Percentiles rank a stretch among this genome's conserved stretches.
Evolutionary conservation across 2,113 vertebrate species (phyloP).

Genomic region (Corythornis cristatus): DNA sequence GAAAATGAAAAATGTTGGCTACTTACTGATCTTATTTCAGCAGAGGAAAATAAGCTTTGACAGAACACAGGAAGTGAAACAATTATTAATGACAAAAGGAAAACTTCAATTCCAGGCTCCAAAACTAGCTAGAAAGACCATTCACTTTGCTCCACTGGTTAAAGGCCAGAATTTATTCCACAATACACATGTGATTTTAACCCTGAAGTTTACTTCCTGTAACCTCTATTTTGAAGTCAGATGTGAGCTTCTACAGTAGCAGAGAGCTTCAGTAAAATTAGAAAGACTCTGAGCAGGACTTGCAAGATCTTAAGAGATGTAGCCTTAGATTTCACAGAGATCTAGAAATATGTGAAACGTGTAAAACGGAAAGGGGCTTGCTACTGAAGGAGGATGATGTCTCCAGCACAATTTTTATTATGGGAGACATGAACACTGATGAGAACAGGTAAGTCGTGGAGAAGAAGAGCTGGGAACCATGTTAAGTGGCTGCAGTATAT

Average conservation of each 20-base stretch:
- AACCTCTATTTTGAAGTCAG: not conserved
- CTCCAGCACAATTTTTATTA: not conserved
- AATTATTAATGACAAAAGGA: not conserved
- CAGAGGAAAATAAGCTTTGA: not conserved
- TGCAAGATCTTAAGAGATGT: not conserved
- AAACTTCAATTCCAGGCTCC: not conserved
- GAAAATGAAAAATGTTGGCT: not conserved
- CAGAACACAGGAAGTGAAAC: not conserved
- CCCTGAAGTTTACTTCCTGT: not conserved
- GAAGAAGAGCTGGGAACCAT: not conserved
- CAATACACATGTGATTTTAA: not conserved
- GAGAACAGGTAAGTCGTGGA: not conserved
- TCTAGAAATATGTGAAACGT: fast-evolving
- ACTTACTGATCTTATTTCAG: not conserved
- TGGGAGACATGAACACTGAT: fast-evolving
- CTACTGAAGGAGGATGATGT: not conserved
- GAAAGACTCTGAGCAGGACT: not conserved
- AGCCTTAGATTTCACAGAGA: not conserved
- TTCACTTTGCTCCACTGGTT: not conserved
- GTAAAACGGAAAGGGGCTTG: not conserved
- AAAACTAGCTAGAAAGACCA: not conserved
- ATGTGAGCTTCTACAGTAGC: not conserved
- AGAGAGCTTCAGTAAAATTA: not conserved
- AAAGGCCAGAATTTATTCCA: not conserved
- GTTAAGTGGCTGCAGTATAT: not conserved